A percentile compares a stretch with the other conserved stretches of the same genome.
phyloP scores from a whole-genome alignment of 1,140 invertebrate genomes.

The Aphelinus atriplicis region DNA sequence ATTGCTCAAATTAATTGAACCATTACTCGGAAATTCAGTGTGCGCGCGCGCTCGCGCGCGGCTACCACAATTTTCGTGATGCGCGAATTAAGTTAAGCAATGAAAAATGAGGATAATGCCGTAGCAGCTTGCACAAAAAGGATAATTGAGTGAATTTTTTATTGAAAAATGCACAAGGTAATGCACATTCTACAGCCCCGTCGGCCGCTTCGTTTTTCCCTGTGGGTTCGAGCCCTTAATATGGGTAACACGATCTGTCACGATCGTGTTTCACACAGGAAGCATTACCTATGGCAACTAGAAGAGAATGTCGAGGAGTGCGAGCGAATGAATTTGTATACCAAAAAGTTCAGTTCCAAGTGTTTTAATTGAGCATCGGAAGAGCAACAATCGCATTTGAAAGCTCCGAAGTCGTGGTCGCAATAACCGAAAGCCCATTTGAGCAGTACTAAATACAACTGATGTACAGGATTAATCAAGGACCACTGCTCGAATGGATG shows the following conservation, averaged over 20 bases:
- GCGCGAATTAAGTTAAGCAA: constrained; percentile 15
- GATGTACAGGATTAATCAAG: too few species aligned
- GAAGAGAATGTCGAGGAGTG: too few species aligned
- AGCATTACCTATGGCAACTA: constrained; percentile 3
- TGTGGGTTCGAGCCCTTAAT: background rate
- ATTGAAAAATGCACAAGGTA: background rate
- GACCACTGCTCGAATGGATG: too few species aligned
- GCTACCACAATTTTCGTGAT: constrained; percentile 10
- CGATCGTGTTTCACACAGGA: constrained; percentile 33
- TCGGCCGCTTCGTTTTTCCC: background rate
- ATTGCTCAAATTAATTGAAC: constrained; percentile 10
- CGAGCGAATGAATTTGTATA: too few species aligned
- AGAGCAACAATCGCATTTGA: too few species aligned
- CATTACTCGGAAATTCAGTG: background rate
- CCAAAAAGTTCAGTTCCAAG: too few species aligned
- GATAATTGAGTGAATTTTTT: constrained; percentile 17
- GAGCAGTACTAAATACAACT: too few species aligned
- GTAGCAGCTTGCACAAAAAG: background rate
- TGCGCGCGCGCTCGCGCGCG: background rate
- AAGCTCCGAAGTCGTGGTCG: too few species aligned
- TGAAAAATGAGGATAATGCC: background rate
- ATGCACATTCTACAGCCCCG: constrained; percentile 2
- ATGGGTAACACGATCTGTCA: constrained; percentile 21
- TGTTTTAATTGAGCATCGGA: too few species aligned
- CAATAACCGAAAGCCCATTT: too few species aligned